Conservation (phyloP, 1,140 invertebrate species). For the Drosophila repletoides region DNA sequence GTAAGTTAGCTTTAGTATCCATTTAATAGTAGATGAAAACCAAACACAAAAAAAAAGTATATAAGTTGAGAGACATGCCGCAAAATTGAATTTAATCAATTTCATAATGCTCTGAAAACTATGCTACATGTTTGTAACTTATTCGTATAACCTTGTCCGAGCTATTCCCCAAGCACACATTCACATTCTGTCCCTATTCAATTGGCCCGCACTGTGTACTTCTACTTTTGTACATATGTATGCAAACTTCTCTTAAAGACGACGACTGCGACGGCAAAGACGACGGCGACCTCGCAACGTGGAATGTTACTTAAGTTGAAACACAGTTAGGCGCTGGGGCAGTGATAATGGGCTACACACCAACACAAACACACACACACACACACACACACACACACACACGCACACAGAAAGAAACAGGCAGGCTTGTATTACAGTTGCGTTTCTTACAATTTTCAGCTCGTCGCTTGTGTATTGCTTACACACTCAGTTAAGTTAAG, state of each 20-base stretch:
- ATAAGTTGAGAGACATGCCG: too few relatives aligned
- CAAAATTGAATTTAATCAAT: slow-evolving; percentile 13
- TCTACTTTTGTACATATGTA: slow-evolving; percentile 16
- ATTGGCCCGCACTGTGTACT: slow-evolving; percentile 39
- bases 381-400: not conserved
- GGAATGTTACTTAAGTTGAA: slow-evolving; percentile 75
- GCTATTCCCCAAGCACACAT: slow-evolving; percentile 8
- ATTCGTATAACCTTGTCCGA: slow-evolving; percentile 4
- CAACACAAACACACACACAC: slow-evolving; percentile 2
- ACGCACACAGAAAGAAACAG: not conserved
- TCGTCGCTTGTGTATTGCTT: slow-evolving; percentile 63
- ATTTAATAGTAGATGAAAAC: too few relatives aligned
- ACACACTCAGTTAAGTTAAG: slow-evolving; percentile 76
- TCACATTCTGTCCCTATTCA: slow-evolving; percentile 23
- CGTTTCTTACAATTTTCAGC: slow-evolving; percentile 56
- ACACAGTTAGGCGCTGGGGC: slow-evolving; percentile 57
- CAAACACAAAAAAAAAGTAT: too few relatives aligned
- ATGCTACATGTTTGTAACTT: slow-evolving; percentile 13
- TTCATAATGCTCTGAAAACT: slow-evolving; percentile 1
- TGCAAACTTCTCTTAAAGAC: slow-evolving; percentile 22
- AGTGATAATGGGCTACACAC: slow-evolving; percentile 60
- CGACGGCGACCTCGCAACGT: slow-evolving; percentile 57
- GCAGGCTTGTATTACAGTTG: slow-evolving; percentile 44
- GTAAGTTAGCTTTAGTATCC: too few relatives aligned
- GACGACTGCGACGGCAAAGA: slow-evolving; percentile 7